phyloP scores from a whole-genome alignment of 2,888 invertebrate genomes.

The Petrolisthes cinctipes region DNA sequence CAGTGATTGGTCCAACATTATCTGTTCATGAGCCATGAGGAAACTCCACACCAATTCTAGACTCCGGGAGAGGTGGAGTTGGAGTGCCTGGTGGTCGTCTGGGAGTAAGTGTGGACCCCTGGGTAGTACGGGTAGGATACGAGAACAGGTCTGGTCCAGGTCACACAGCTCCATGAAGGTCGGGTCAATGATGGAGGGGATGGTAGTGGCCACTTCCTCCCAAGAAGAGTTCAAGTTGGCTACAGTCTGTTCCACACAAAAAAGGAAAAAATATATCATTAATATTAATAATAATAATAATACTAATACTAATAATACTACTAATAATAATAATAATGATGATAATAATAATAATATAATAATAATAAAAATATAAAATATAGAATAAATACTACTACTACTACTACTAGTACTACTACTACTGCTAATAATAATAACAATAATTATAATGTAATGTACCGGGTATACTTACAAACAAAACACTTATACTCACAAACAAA shows the following conservation, averaged over 20 bases:
- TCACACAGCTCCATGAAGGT: not conserved
- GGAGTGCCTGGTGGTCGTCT: not conserved
- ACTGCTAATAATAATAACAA: too few species aligned
- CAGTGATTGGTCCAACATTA: not conserved
- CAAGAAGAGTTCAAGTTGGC: not conserved
- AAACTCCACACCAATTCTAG: not conserved
- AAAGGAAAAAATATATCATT: too few species aligned
- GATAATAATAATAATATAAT: too few species aligned
- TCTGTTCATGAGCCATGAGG: not conserved
- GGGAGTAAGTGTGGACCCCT: not conserved
- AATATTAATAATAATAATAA: too few species aligned
- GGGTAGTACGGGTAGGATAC: not conserved
- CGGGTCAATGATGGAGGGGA: not conserved
- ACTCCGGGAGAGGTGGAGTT: not conserved
- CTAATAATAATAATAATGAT: too few species aligned
- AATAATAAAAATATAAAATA: too few species aligned
- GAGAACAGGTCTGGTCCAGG: not conserved
- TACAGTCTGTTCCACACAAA: not conserved
- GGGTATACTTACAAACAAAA: too few species aligned
- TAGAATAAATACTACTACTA: too few species aligned
- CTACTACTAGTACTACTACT: too few species aligned
- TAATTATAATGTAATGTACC: too few species aligned
- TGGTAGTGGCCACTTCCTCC: not conserved
- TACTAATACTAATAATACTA: too few species aligned
- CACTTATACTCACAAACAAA: too few species aligned